These are phyloP conservation scores for Limosa lapponica DNA, from an alignment of 2,797 vertebrate genomes.

Conservation along the genomic window DNA sequence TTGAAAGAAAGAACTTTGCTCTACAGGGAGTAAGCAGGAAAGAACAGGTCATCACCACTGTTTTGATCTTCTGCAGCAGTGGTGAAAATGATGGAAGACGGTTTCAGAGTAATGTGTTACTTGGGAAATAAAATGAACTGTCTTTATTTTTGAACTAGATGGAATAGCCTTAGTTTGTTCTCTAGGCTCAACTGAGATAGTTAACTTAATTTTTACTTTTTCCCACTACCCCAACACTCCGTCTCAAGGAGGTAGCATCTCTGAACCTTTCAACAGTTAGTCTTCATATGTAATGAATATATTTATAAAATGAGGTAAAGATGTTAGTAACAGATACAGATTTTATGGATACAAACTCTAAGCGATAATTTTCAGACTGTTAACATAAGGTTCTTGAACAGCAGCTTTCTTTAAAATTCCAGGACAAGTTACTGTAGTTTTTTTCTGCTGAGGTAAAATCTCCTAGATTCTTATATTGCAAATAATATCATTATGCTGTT, in stretches of 20 bases:
- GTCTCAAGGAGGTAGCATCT: not conserved
- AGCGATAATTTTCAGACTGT: not conserved
- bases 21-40: not conserved
- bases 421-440: not conserved
- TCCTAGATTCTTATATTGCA: not conserved
- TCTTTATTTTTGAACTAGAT: not conserved
- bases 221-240: not conserved
- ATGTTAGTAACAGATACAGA: not conserved
- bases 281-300: not conserved
- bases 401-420: not conserved
- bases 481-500: not conserved
- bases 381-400: not conserved
- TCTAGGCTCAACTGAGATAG: not conserved
- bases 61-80: not conserved
- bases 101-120: not conserved
- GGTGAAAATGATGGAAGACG: not conserved
- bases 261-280: constrained; percentile 6
- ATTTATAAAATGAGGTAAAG: not conserved
- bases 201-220: not conserved
- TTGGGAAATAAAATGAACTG: not conserved
- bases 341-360: not conserved
- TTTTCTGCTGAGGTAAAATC: not conserved
- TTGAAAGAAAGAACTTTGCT: not conserved
- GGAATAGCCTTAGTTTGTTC: constrained; percentile 5
- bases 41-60: not conserved